Evolutionary conservation across 2,797 vertebrate species (phyloP).

Genomic region (Halcyon leucocephala): DNA sequence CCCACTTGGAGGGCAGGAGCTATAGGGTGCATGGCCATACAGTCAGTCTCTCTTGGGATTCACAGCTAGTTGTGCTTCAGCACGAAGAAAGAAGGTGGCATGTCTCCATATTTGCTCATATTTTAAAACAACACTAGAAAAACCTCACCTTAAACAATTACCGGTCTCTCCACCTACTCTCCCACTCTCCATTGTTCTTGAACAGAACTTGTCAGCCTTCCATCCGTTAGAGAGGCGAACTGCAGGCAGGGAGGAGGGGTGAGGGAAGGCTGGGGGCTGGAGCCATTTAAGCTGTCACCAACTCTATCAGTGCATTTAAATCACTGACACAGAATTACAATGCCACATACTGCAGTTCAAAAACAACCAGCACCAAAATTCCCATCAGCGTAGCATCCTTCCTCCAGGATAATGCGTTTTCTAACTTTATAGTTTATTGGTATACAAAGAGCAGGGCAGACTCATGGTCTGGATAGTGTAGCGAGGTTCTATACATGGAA

Average conservation of each 20-base stretch:
- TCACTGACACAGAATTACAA: slow-evolving; percentile 78
- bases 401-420: slow-evolving; percentile 20
- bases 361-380: slow-evolving; percentile 61
- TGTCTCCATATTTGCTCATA: slow-evolving; percentile 23
- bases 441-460: not conserved
- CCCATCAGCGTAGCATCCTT: not conserved
- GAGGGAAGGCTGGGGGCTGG: slow-evolving; percentile 67
- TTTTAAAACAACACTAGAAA: slow-evolving; percentile 47
- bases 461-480: not conserved
- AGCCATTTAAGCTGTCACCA: slow-evolving; percentile 82
- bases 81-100: slow-evolving; percentile 7
- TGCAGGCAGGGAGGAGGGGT: slow-evolving; percentile 53
- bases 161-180: slow-evolving; percentile 52
- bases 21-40: not conserved
- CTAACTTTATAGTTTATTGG: not conserved
- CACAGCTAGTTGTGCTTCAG: slow-evolving; percentile 45
- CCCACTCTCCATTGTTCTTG: slow-evolving; percentile 60
- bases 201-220: slow-evolving; percentile 70
- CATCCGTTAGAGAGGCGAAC: slow-evolving; percentile 34
- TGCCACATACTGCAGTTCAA: slow-evolving; percentile 58
- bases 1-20: slow-evolving; percentile 17
- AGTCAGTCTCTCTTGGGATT: slow-evolving; percentile 34
- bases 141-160: slow-evolving; percentile 61
- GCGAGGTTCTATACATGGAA: slow-evolving; percentile 25
- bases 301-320: slow-evolving; percentile 78